Evolutionary conservation across 2,797 vertebrate genomes (phyloP), one percentile per base, ranked within the genome.

Genomic region (Pipistrellus nathusii): DNA sequence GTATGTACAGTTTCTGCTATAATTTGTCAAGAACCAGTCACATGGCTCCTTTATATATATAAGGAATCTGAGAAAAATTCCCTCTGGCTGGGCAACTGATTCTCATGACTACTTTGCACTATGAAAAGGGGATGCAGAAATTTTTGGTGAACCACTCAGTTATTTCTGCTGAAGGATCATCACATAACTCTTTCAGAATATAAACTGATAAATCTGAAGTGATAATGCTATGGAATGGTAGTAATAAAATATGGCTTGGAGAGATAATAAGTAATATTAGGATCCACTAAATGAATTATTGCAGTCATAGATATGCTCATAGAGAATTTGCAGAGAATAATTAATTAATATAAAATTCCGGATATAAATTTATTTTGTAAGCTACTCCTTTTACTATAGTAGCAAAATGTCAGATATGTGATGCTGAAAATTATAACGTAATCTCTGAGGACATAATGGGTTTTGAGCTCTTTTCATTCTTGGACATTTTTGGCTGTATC

Each of bases 351-450:
- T 62, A 78, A 88, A 78, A 68, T 83, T 82, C 4, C 78, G 2
- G 8, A 18, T 78, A 69, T 48, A 86, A 95, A 85, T 85, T 82
- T 75, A 94, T 94, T 94, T 90, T 94, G 2, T 90, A 77, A 86
- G 11, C 85, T 81, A 25, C 20, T 85, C 38, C 41, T 75, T 87
- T 93, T 35, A 46, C 41, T 78, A 41, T 6, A 41, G 38, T 41
- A 84, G 73, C 30, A 64, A 44, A 93, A 84, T 81, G 17, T 32
- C 84, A 82, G 30, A 10, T 90, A 41, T 89, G 53, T 46, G 64
- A 84, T 73, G 69, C 51, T 71, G 41, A 75, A 90, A 91, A 93
- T 85, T 85, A 76, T 76, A 85, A 85, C 2, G 25, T 76, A 90
- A 76, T 90, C 73, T 90, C 93, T 73, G 85, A 83, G 20, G 27